Evolutionary conservation across 2,797 vertebrate species (phyloP), one percentile per base, ranked within the genome.

Genomic region (Myiotriccus ornatus): DNA sequence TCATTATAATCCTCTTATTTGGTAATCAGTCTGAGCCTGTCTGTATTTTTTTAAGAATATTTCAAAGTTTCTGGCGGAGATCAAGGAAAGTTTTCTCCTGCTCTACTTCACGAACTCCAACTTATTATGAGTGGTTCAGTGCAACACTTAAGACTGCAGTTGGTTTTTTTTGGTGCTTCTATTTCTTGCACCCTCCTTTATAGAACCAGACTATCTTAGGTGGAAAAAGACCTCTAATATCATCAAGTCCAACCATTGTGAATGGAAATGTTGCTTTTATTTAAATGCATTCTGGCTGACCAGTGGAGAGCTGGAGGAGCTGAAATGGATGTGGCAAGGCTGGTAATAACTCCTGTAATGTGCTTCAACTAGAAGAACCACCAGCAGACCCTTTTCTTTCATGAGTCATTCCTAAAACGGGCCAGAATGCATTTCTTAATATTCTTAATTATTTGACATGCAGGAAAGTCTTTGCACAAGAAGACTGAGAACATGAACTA

Each of bases 1-100:
- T 64, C 65, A 52, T 63, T 28, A 41, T 96, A 97, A 97, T 96
- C 96, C 74, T 96, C 96, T 96, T 97, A 97, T 90, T 97, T 93
- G 44, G 67, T 91, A 94, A 94, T 96, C 95, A 88, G 89, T 87
- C 92, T 70, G 74, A 96, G 87, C 76, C 89, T 94, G 91, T 28
- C 91, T 90, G 49, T 63, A 59, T 67, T 71, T 92, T 86, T 86
- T 84, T 1, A 84, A 77, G 52, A 57, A 52, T 81, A 76, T 73
- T 79, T 67, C 69, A 56, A 95, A 93, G 91, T 86, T 90, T 84
- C 50, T 67, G 35, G 56, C 50, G 34, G 32, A 93, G 87, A 96
- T 94, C 47, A 96, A 91, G 77, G 41, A 28, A 95, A 97, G 94
- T 96, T 95, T 93, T 88, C 67, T 79, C 77, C 76, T 93, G 67